phyloP scores from a whole-genome alignment of 2,113 vertebrate genomes.

The Sceloporus undulatus region DNA sequence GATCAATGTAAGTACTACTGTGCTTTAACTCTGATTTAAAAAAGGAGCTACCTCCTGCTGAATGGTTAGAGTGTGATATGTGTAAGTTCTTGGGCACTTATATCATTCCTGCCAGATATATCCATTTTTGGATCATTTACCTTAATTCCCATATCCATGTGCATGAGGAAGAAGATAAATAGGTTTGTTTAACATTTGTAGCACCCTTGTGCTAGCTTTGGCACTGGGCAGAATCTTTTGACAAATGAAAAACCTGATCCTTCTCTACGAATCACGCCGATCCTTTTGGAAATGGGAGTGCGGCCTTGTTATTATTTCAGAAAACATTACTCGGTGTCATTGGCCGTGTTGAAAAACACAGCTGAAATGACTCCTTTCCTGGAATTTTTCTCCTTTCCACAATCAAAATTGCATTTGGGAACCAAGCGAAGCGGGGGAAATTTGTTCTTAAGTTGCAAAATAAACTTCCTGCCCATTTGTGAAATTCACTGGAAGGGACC shows the following conservation, averaged over 20 bases:
- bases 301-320: conserved; percentile 3
- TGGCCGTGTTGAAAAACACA: conserved; percentile 28
- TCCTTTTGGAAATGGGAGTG: not conserved
- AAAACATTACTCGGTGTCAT: not conserved
- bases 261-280: not conserved
- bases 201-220: too few relatives aligned
- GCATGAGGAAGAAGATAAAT: too few relatives aligned
- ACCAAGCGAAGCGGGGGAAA: conserved; percentile 21
- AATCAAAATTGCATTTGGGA: conserved; percentile 22
- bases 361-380: not conserved
- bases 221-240: too few relatives aligned
- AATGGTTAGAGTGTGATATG: too few relatives aligned
- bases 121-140: not conserved
- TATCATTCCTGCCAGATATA: not conserved
- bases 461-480: conserved; percentile 9
- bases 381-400: not conserved
- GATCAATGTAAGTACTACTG: too few relatives aligned
- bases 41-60: too few relatives aligned
- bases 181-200: too few relatives aligned
- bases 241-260: not conserved
- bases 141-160: not conserved
- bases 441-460: conserved; percentile 46
- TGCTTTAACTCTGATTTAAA: too few relatives aligned
- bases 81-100: too few relatives aligned
- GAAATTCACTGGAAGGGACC: conserved; percentile 49